Percentiles rank a stretch among this genome's conserved stretches.
phyloP scores from a whole-genome alignment of 1,140 invertebrate species.

The Melanaphis sacchari region DNA sequence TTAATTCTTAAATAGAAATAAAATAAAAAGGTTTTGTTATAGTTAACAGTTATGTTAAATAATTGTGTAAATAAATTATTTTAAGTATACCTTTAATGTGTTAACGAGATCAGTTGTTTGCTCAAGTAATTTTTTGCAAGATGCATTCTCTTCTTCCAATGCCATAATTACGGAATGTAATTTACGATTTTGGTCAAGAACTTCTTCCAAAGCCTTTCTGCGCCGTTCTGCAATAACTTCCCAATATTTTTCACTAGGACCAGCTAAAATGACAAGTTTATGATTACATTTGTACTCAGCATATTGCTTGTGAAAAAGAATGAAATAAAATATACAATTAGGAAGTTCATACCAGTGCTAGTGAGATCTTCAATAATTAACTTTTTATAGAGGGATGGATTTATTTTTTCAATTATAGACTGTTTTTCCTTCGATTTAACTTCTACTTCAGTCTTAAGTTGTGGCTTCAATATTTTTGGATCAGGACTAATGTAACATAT shows the following conservation, averaged over 20 bases:
- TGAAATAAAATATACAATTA: background rate
- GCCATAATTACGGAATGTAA: conserved; percentile 65
- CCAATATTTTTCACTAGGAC: conserved; percentile 75
- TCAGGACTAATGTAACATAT: background rate
- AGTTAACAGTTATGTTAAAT: background rate
- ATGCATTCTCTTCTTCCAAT: conserved; percentile 71
- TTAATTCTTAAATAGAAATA: background rate
- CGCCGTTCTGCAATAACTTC: conserved; percentile 72
- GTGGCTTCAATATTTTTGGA: background rate
- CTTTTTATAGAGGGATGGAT: conserved; percentile 46
- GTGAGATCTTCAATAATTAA: conserved; percentile 60
- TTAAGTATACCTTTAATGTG: conserved; percentile 70
- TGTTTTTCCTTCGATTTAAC: background rate
- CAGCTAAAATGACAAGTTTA: conserved; percentile 61
- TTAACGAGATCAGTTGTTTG: conserved; percentile 73
- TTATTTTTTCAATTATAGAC: background rate
- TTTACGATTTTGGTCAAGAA: conserved; percentile 71
- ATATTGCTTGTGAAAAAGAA: background rate
- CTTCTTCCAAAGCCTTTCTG: conserved; percentile 70
- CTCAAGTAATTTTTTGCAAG: conserved; percentile 73
- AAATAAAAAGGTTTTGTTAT: background rate
- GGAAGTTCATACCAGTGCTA: conserved; percentile 49
- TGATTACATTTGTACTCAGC: background rate
- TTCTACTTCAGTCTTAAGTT: background rate
- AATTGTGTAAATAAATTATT: background rate